These are phyloP conservation scores for Verasper variegatus DNA, from an alignment of 2,113 vertebrate genomes.

Conservation along the genomic window DNA sequence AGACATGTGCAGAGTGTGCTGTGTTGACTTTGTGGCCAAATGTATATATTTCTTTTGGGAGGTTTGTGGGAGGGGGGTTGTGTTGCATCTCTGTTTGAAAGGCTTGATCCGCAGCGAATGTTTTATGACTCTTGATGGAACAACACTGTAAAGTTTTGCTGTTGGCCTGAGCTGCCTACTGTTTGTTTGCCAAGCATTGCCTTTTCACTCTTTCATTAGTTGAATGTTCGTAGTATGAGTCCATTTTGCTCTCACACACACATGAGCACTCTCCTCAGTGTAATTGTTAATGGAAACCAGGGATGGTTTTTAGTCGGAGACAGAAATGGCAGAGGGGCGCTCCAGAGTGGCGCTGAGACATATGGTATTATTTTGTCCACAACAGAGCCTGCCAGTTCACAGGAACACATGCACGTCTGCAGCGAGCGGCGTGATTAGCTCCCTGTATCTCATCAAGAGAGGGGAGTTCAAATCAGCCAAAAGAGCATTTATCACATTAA, in stretches of 20 bases:
- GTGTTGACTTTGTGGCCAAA: conserved; percentile 47
- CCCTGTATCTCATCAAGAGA: conserved; percentile 31
- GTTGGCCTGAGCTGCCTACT: conserved; percentile 59
- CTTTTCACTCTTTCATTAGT: conserved; percentile 62
- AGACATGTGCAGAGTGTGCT: conserved; percentile 42
- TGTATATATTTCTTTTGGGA: conserved; percentile 51
- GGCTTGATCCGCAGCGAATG: conserved; percentile 38
- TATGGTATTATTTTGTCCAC: conserved; percentile 76
- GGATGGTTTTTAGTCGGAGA: conserved; percentile 68
- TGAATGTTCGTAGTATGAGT: background rate
- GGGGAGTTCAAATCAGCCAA: conserved; percentile 55
- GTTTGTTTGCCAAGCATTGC: conserved; percentile 70
- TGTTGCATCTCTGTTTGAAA: conserved; percentile 51
- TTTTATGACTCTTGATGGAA: conserved; percentile 60
- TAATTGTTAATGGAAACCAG: conserved; percentile 76
- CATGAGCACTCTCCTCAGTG: conserved; percentile 12
- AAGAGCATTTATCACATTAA: conserved; percentile 63
- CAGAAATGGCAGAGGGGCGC: conserved; percentile 37
- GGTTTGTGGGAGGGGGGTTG: conserved; percentile 11
- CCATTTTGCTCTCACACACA: conserved; percentile 8
- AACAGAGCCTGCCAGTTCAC: conserved; percentile 42
- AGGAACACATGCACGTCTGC: conserved; percentile 39
- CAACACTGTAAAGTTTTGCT: conserved; percentile 57
- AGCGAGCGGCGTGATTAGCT: conserved; percentile 45
- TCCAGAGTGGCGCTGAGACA: conserved; percentile 55